Percentiles rank a stretch among this genome's conserved stretches.
phyloP scores from a whole-genome alignment of 2,113 vertebrate species.

The Smithornis capensis region DNA sequence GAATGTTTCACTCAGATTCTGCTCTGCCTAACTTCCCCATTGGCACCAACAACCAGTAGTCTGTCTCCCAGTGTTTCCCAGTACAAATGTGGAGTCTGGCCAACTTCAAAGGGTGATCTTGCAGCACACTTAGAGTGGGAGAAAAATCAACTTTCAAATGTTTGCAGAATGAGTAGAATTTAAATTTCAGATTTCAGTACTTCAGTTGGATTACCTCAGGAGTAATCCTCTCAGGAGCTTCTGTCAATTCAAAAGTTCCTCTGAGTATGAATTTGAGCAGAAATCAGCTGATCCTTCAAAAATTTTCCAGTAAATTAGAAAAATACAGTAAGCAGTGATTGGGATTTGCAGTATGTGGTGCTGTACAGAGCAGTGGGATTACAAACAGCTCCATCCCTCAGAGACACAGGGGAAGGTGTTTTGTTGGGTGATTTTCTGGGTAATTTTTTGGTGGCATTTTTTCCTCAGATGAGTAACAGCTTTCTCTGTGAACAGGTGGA shows the following conservation, averaged over 20 bases:
- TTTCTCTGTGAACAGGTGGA: conserved; percentile 78
- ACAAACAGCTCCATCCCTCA: neutral
- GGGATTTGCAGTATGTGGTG: neutral
- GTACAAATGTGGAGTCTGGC: neutral
- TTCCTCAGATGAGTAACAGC: neutral
- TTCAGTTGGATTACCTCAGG: neutral
- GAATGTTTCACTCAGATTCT: neutral
- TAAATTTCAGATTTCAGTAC: neutral
- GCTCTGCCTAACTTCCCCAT: neutral
- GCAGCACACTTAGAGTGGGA: neutral
- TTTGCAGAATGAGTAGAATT: neutral
- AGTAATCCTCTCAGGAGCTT: neutral
- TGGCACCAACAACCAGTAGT: neutral
- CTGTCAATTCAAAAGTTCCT: neutral
- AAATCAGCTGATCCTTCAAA: neutral
- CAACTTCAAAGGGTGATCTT: neutral
- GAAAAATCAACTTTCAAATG: neutral
- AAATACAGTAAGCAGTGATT: neutral
- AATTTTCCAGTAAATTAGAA: neutral
- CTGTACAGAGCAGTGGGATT: neutral
- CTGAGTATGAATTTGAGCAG: neutral
- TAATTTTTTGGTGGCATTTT: neutral
- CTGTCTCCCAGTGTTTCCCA: neutral
- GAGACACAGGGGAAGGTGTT: neutral
- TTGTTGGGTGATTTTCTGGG: neutral